Evolutionary conservation across 2,888 invertebrate species (phyloP).

Genomic region (Zhuqinia jingwanae): DNA sequence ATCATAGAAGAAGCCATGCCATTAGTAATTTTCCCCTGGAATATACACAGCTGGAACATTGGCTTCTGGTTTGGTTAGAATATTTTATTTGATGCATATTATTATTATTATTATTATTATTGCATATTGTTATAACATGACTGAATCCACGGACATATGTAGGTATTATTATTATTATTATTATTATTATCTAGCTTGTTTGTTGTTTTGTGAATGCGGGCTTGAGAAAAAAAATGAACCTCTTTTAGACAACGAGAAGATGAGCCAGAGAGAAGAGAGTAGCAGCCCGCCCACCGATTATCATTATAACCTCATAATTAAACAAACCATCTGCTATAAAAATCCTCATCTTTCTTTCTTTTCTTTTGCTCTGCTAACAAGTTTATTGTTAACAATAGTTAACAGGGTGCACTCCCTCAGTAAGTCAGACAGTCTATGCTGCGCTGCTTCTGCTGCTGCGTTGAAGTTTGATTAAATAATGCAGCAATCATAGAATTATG

Average conservation of each 20-base stretch:
- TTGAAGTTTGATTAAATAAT: conserved; percentile 59
- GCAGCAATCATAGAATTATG: conserved; percentile 34
- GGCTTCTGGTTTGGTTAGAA: too few relatives aligned
- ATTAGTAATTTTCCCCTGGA: too few relatives aligned
- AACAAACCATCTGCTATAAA: conserved; percentile 75
- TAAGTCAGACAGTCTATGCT: conserved; percentile 3
- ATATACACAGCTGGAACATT: too few relatives aligned
- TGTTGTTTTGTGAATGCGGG: background rate
- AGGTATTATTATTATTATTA: too few relatives aligned
- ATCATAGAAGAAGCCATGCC: too few relatives aligned
- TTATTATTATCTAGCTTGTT: too few relatives aligned
- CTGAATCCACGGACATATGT: too few relatives aligned
- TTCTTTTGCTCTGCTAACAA: conserved; percentile 47
- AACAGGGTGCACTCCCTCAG: conserved; percentile 54
- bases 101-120: too few relatives aligned
- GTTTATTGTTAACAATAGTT: conserved; percentile 55
- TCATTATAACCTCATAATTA: conserved; percentile 74
- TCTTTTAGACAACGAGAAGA: conserved; percentile 54
- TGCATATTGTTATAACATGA: too few relatives aligned
- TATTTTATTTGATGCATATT: too few relatives aligned
- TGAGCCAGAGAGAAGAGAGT: conserved; percentile 46
- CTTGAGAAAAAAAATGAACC: conserved; percentile 18
- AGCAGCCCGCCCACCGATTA: conserved; percentile 71
- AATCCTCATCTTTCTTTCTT: conserved; percentile 19
- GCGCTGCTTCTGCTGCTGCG: background rate